A percentile compares a stretch with the other conserved stretches of the same genome.
Conservation (phyloP, 2,113 vertebrate genomes). For the Paraplagusia blochii region DNA sequence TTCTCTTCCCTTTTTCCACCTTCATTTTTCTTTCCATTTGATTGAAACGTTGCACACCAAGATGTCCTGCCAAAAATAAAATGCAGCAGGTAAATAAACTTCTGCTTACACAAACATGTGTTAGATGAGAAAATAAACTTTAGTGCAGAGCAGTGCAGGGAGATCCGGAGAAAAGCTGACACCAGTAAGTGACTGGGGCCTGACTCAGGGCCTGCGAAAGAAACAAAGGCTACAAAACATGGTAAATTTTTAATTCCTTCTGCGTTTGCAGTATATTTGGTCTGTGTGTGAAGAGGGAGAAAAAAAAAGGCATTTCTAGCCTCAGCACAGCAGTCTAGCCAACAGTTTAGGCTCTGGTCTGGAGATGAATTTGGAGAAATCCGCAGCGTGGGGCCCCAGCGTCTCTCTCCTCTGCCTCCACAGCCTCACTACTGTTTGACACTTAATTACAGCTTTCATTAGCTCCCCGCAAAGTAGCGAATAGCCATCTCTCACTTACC, state of each 20-base stretch:
- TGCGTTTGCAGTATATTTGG: slow-evolving; percentile 19
- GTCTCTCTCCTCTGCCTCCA: slow-evolving; percentile 15
- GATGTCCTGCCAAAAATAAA: not conserved
- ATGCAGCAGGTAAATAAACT: not conserved
- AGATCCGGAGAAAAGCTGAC: slow-evolving; percentile 7
- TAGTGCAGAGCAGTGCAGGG: slow-evolving; percentile 1
- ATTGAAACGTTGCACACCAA: not conserved
- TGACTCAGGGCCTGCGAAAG: slow-evolving; percentile 28
- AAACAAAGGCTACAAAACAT: slow-evolving; percentile 44
- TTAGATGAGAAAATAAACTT: not conserved
- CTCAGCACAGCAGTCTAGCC: slow-evolving; percentile 19
- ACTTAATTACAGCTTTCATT: slow-evolving; percentile 77
- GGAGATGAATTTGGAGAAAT: slow-evolving; percentile 47
- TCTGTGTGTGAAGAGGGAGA: not conserved
- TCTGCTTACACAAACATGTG: not conserved
- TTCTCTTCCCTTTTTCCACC: too few species aligned
- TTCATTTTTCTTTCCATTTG: too few species aligned
- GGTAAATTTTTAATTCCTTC: slow-evolving; percentile 31
- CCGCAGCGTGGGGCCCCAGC: slow-evolving; percentile 28
- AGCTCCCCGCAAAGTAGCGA: slow-evolving; percentile 63
- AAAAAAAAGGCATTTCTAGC: slow-evolving; percentile 19
- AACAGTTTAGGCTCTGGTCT: slow-evolving; percentile 26
- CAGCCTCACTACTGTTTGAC: slow-evolving; percentile 57
- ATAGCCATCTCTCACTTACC: slow-evolving; percentile 57
- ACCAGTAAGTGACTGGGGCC: slow-evolving; percentile 19